These are phyloP conservation scores for Eulimnadia texana DNA, from an alignment of 1,140 invertebrate genomes.

Conservation along the genomic window DNA sequence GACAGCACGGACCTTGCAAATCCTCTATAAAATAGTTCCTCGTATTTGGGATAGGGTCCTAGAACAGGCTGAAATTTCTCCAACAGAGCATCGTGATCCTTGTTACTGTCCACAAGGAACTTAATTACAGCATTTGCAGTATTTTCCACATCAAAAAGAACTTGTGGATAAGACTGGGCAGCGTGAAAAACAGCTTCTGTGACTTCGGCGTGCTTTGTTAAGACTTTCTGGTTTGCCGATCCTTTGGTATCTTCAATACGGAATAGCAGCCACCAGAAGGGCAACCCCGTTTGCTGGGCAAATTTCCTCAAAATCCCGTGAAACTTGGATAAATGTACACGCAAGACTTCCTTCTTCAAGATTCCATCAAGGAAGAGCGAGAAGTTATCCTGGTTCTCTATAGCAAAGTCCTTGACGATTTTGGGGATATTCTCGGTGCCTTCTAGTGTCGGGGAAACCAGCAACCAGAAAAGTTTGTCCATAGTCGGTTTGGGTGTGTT, in stretches of 20 bases:
- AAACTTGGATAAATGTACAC: neutral
- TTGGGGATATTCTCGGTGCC: neutral
- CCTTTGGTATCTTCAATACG: too few species aligned
- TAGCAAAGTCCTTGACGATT: neutral
- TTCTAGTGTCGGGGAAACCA: neutral
- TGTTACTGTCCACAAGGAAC: neutral
- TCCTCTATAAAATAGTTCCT: neutral
- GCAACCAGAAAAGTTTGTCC: neutral
- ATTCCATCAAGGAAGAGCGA: neutral
- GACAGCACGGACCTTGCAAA: neutral
- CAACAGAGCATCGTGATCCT: neutral
- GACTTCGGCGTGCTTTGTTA: too few species aligned
- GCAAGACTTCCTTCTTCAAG: neutral
- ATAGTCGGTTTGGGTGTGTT: neutral
- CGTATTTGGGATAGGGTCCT: neutral
- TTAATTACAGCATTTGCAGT: neutral
- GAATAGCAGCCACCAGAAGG: neutral
- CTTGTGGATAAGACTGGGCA: neutral
- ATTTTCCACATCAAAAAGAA: neutral
- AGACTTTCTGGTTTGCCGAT: too few species aligned
- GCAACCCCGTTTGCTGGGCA: neutral
- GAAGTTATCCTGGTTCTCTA: neutral
- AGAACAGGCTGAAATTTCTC: neutral
- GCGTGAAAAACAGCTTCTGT: too few species aligned
- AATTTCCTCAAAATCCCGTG: neutral